Base-by-base conservation (phyloP, 2,797 vertebrate species). In the Falco berigora region DNA sequence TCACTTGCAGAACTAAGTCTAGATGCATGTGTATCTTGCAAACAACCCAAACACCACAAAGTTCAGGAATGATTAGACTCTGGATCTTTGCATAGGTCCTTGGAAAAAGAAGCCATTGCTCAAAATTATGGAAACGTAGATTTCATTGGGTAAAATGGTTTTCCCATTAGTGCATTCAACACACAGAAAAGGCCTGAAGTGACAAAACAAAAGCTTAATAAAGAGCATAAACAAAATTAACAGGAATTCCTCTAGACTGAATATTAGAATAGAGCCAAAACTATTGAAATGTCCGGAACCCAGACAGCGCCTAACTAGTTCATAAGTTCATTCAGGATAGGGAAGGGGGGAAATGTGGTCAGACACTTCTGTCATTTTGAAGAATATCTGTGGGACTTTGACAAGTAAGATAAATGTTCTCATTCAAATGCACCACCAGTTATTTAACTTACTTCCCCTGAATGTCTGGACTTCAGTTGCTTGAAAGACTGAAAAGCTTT, bases 381-480 rank as follows among this genome's bases (percentile, higher is more conserved):
- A 98, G 96, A 96, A 93, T 96, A 97, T 97, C 92, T 90, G 69
- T 68, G 74, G 69, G 92, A 55, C 90, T 96, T 94, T 97, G 95
- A 96, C 93, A 96, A 94, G 90, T 82, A 96, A 97, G 96, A 98
- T 96, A 36, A 95, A 97, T 97, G 97, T 94, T 97, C 96, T 97
- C 96, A 98, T 98, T 97, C 97, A 98, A 97, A 97, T 59, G 61
- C 27, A 95, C 73, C 59, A 95, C 66, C 86, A 96, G 77, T 89
- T 97, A 96, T 85, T 97, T 94, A 96, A 95, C 88, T 95, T 83
- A 92, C 96, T 98, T 97, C 97, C 97, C 86, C 84, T 94, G 40
- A 80, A 91, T 56, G 94, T 94, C 94, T 96, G 92, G 88, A 86
- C 75, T 95, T 96, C 71, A 66, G 27, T 66, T 38, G 86, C 90